Evolutionary conservation across 2,888 invertebrate genomes (phyloP), one percentile per base, ranked within the genome.

Genomic region (Folsomia manolachei): DNA sequence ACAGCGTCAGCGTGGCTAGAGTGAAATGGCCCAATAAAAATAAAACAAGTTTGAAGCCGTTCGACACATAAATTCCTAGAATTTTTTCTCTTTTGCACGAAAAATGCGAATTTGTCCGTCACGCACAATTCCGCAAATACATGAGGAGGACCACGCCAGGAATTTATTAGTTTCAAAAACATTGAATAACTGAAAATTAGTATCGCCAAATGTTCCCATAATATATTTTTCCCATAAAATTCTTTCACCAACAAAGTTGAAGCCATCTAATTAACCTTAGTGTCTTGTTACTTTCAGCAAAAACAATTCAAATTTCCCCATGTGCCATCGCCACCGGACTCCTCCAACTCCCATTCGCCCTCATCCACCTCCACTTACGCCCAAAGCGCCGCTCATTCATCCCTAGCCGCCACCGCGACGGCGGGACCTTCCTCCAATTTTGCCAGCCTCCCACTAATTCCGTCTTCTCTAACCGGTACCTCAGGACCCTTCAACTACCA

Each of bases 231-330:
- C n/a, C n/a, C n/a, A n/a, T n/a, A n/a, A n/a, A n/a, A n/a, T n/a
- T n/a, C n/a, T n/a, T n/a, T n/a, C n/a, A n/a, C n/a, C n/a, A n/a
- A n/a, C n/a, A n/a, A n/a, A n/a, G n/a, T n/a, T n/a, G n/a, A n/a
- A n/a, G n/a, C n/a, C 18, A 11, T 51, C 51, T 18, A 51, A 11
- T 18, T 51, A 11, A 18, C 51, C 9, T 51, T 51, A 51, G 39
- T 39, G 39, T 39, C 39, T 9, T 39, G 39, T 39, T 39, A 14
- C 39, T 56, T 25, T 19, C 23, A 60, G 21, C 75, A 79, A 74
- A 80, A 79, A 70, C 63, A 75, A n/a, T 80, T 79, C 71, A 80
- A 79, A 69, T 79, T 79, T 69, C 79, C 79, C 26, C 77, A 80
- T 53, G 79, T 79, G 18, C 79, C 79, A 0, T 79, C 79, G 1